Percentiles rank a stretch among this genome's conserved stretches.
Conservation (phyloP, 2,113 vertebrate species). For the Cercopithecus mona region DNA sequence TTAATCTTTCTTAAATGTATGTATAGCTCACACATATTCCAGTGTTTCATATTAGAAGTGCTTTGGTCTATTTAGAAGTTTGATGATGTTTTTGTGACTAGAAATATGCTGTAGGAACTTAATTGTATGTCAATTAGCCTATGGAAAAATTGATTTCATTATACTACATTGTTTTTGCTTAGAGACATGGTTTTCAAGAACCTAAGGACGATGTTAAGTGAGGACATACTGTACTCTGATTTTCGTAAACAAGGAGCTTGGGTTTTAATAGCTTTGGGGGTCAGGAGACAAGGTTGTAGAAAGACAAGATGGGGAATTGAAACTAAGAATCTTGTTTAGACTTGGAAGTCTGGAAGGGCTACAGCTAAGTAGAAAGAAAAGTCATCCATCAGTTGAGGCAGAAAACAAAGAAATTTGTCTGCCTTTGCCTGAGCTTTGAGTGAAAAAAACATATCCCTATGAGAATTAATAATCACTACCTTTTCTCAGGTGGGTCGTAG, state of each 20-base stretch:
- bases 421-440: background rate
- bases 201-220: background rate
- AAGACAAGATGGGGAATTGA: background rate
- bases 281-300: background rate
- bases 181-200: background rate
- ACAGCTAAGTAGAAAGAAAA: background rate
- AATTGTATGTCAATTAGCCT: background rate
- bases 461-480: background rate
- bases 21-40: background rate
- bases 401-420: background rate
- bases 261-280: background rate
- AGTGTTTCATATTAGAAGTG: background rate
- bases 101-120: background rate
- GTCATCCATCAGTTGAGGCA: background rate
- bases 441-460: background rate
- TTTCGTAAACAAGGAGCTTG: background rate
- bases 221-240: background rate
- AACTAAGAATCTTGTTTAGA: conserved; percentile 22
- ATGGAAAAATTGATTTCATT: background rate
- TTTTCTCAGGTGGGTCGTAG: background rate
- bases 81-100: background rate
- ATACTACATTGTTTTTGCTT: background rate
- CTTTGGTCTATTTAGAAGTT: background rate
- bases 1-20: background rate
- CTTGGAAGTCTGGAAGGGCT: background rate